Conservation (phyloP, 2,797 vertebrate genomes). For the Eutrigla gurnardus region DNA sequence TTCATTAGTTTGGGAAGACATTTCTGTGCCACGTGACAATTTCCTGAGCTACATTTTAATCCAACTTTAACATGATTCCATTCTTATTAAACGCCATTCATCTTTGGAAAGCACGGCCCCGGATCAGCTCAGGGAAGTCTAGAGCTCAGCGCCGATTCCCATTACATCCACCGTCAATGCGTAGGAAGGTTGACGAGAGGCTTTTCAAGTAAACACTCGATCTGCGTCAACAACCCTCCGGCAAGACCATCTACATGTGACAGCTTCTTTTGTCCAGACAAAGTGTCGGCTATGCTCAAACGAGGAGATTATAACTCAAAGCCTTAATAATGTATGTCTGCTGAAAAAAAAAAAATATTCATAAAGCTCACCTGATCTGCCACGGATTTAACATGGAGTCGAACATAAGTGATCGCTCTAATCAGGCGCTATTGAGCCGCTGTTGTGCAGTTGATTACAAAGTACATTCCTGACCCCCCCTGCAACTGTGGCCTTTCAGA, state of each 20-base stretch:
- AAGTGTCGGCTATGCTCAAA: constrained; percentile 7
- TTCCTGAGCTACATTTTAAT: constrained; percentile 7
- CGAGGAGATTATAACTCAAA: constrained; percentile 9
- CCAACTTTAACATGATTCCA: neutral
- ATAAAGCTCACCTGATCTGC: constrained; percentile 13
- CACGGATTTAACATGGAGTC: constrained; percentile 23
- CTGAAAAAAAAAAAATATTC: neutral
- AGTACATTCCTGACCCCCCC: constrained; percentile 58
- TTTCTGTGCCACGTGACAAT: neutral
- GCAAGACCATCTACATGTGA: constrained; percentile 5
- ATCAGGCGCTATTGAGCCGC: constrained; percentile 74
- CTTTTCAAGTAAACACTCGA: constrained; percentile 22
- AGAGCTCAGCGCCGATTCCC: constrained; percentile 11
- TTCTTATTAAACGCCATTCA: constrained; percentile 4
- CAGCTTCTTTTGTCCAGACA: constrained; percentile 12
- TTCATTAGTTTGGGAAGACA: neutral
- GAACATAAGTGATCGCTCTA: constrained; percentile 62
- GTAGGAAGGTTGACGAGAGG: constrained; percentile 25
- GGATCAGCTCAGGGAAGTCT: constrained; percentile 19
- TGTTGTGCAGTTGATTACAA: constrained; percentile 72
- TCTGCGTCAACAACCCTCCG: constrained; percentile 25
- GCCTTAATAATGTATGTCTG: neutral
- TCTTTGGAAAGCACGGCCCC: neutral
- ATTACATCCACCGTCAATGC: constrained; percentile 25
- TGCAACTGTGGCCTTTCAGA: constrained; percentile 57